Base-by-base conservation (phyloP, 1,140 invertebrate genomes). In the Venustaconcha ellipsiformis region DNA sequence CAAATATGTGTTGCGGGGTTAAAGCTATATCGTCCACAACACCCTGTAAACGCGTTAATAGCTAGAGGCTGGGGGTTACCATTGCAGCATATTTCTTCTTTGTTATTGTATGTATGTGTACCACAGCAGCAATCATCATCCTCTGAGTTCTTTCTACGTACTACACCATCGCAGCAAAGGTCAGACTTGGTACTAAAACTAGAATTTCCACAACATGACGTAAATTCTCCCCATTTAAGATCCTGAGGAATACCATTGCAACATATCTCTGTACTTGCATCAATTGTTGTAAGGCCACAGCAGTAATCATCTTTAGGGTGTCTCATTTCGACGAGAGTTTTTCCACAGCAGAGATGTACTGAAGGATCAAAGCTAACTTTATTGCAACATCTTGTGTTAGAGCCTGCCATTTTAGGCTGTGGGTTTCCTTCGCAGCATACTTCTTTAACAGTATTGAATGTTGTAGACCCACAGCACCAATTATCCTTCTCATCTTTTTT, bases 341-440 rank as follows among this genome's bases (percentile, higher is more conserved):
- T 70, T 14, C 58, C 64, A 57, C 71, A 72, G 18, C 71, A 72
- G 11, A 72, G 17, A 56, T 26, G 57, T 6, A 23, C 56, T 23
- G 23, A 18, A 57, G 71, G 37, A 66, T 72, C 30, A 67, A 56
- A 77, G 56, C 69, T 72, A 13, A 18, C 55, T 55, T 66, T 23
- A 8, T 66, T 60, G 57, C 75, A 77, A n/a, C 75, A 77, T 68
- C 57, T 59, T 15, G 75, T 77, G 18, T 64, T 67, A 30, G 58
- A 58, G 1, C 48, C 75, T 48, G 37, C 37, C 14, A 68, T 66
- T n/a, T 67, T 20, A 8, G 37, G 14, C 67, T 77, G 75, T 37
- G 75, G 75, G 15, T 68, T 60, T 13, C 70, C 75, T 68, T 77
- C 75, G 63, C 75, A 77, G 60, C 75, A 77, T 62, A 77, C 75